Evolutionary conservation across 2,888 invertebrate genomes (phyloP), one percentile per base, ranked within the genome.

Genomic region (Mechanitis messenoides): DNA sequence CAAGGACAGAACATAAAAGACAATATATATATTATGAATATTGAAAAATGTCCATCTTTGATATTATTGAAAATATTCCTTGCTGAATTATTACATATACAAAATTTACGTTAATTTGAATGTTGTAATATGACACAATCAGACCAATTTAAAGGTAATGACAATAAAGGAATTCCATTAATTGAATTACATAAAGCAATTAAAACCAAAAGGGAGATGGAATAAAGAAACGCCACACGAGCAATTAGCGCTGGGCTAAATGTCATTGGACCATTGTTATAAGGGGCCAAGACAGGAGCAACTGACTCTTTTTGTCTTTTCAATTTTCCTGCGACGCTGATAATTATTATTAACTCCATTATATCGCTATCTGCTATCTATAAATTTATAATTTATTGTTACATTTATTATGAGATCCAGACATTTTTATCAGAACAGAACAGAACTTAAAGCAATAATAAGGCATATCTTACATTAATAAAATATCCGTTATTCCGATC

Each of bases 191-290:
- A 74, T 73, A 73, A 70, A 72, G 75, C 76, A 75, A 77, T 77
- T 74, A 74, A 76, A 74, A 73, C 73, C 69, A 74, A 76, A 77
- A 72, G 72, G 67, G 73, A 68, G 70, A 71, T 68, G 65, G 72
- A 72, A 79, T 83, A 81, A 83, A 79, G 82, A 61, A 72, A 69
- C 77, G 74, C 80, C 80, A 80, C 78, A 81, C 79, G 78, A 68
- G 82, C 84, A 84, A 87, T 86, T 87, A 86, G 80, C 70, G 75
- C 63, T 76, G 82, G 76, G 83, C 84, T 84, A 84, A 86, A 85
- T 86, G 84, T 82, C 81, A 73, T 65, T 73, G 72, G 71, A 72
- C 66, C 64, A 67, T 50, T 62, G 55, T 58, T 63, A 64, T 56
- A 42, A 60, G 57, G 60, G 65, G 70, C 20, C 62, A 33, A 65